Conservation (phyloP, 2,888 invertebrate species). For the Caenorhabditis doughertyi region DNA sequence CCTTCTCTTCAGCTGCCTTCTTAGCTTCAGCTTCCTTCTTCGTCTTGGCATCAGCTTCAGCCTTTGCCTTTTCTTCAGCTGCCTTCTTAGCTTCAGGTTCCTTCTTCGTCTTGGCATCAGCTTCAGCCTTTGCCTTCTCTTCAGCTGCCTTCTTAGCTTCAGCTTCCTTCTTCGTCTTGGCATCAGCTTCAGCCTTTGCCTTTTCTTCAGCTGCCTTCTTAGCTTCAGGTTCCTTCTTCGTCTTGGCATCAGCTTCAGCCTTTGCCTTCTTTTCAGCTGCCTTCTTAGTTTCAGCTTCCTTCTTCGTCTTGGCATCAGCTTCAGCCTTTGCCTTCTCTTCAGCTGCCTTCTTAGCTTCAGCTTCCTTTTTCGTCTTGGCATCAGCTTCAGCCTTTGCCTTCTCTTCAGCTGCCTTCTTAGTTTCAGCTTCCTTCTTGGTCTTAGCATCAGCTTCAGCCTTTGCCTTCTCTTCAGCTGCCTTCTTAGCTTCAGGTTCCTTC, state of each 20-base stretch:
- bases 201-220: conserved; percentile 14
- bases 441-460: too few relatives aligned
- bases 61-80: too few relatives aligned
- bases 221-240: too few relatives aligned
- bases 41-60: conserved; percentile 9
- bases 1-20: not conserved
- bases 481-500: too few relatives aligned
- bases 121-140: too few relatives aligned
- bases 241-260: too few relatives aligned
- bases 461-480: too few relatives aligned
- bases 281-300: not conserved
- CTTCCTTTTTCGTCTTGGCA: not conserved
- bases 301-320: conserved; percentile 7
- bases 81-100: too few relatives aligned
- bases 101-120: too few relatives aligned
- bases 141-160: too few relatives aligned
- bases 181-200: conserved; percentile 26
- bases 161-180: conserved; percentile 37
- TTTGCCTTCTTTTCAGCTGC: too few relatives aligned
- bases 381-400: conserved; percentile 4
- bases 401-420: conserved; percentile 8
- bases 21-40: not conserved
- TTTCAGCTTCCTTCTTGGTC: not conserved
- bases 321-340: not conserved
- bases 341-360: too few relatives aligned